A percentile compares a stretch with the other conserved stretches of the same genome.
These are phyloP conservation scores for Amphiduros pacificus DNA, from an alignment of 2,888 invertebrate genomes.

Conservation along the genomic window DNA sequence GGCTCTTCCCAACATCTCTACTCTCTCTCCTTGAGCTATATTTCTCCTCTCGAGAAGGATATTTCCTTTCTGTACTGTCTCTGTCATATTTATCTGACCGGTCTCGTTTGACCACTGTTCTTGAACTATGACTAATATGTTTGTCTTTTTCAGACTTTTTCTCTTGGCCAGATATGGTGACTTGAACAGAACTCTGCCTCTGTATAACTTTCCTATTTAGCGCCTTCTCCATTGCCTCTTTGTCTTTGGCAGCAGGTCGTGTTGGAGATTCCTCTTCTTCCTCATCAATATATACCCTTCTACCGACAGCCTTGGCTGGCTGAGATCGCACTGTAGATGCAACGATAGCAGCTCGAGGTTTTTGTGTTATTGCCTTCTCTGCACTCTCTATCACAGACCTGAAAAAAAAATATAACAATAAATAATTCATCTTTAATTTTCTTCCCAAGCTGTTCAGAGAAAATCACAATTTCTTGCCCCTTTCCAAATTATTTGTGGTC, in stretches of 20 bases:
- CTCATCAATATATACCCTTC: not conserved
- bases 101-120: too few relatives aligned
- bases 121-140: not conserved
- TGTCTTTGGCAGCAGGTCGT: not conserved
- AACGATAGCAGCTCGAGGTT: constrained; percentile 72
- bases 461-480: too few relatives aligned
- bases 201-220: constrained; percentile 6
- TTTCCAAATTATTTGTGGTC: too few relatives aligned
- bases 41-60: not conserved
- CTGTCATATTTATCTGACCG: not conserved
- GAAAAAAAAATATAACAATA: constrained; percentile 12
- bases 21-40: constrained; percentile 4
- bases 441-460: too few relatives aligned
- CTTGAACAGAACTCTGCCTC: constrained; percentile 24
- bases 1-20: not conserved
- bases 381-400: constrained; percentile 78
- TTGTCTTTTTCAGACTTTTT: constrained; percentile 8
- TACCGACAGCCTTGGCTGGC: not conserved
- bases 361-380: constrained; percentile 88
- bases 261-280: not conserved
- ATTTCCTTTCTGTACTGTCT: not conserved
- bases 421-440: too few relatives aligned
- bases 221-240: not conserved
- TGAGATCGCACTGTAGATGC: constrained; percentile 33
- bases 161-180: constrained; percentile 29